Percentiles rank a stretch among this genome's conserved stretches.
Conservation (phyloP, 2,888 invertebrate species). For the Acanthococcus lagerstroemiae region DNA sequence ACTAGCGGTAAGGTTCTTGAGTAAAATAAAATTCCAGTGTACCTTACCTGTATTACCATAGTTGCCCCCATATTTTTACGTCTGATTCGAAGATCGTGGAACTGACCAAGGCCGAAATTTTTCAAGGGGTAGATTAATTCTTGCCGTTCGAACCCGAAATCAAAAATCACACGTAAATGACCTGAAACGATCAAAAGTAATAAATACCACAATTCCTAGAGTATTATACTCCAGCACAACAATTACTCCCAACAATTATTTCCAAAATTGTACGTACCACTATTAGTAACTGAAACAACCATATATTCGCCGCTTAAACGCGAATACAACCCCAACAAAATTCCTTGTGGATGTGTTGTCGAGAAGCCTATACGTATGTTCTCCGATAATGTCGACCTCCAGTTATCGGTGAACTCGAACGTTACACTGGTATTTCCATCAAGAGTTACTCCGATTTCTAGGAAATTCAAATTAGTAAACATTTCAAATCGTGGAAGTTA, state of each 20-base stretch:
- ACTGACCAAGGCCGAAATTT: conserved; percentile 85
- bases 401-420: conserved; percentile 84
- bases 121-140: conserved; percentile 84
- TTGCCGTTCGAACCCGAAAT: conserved; percentile 91
- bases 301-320: conserved; percentile 81
- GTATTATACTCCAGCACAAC: background rate
- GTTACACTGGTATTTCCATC: conserved; percentile 76
- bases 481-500: background rate
- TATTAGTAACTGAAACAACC: conserved; percentile 88
- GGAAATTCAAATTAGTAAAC: conserved; percentile 34
- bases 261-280: conserved; percentile 49
- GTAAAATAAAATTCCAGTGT: too few relatives aligned
- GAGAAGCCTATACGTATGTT: conserved; percentile 91
- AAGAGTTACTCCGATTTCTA: conserved; percentile 91
- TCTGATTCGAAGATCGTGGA: conserved; percentile 77
- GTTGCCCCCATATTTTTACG: conserved; percentile 74
- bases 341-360: conserved; percentile 89
- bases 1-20: too few relatives aligned
- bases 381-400: conserved; percentile 80
- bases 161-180: conserved; percentile 81
- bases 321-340: conserved; percentile 79
- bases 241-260: background rate
- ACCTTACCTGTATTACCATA: conserved; percentile 60
- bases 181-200: conserved; percentile 46
- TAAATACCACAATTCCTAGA: background rate